These are phyloP conservation scores for Gobio occitaniae DNA, from an alignment of 2,797 vertebrate species.

Conservation along the genomic window DNA sequence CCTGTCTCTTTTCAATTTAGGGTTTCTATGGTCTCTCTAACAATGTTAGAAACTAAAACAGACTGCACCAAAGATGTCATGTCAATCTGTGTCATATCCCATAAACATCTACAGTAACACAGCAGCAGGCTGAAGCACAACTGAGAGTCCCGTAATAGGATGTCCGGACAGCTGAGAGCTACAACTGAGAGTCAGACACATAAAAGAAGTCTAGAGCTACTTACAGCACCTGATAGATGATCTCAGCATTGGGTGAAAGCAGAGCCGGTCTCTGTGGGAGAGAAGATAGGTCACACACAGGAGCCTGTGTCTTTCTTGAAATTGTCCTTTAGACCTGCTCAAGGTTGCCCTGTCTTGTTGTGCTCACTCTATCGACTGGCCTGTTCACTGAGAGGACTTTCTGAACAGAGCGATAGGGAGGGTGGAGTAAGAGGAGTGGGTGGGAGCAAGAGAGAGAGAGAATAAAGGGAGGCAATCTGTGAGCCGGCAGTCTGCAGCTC, in stretches of 20 bases:
- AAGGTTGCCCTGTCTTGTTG: conserved; percentile 35
- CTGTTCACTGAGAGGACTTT: conserved; percentile 46
- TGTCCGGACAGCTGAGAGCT: conserved; percentile 26
- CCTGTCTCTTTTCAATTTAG: background rate
- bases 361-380: conserved; percentile 41
- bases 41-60: background rate
- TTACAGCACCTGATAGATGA: conserved; percentile 46
- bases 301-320: conserved; percentile 16
- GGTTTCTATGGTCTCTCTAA: background rate
- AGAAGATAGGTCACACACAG: conserved; percentile 26
- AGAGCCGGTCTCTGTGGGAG: conserved; percentile 6
- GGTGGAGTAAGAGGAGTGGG: conserved; percentile 14
- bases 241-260: conserved; percentile 20
- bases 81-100: background rate
- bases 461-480: conserved; percentile 9
- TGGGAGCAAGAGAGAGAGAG: conserved; percentile 21
- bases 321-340: conserved; percentile 26
- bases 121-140: background rate
- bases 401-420: conserved; percentile 53
- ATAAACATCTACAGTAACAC: conserved; percentile 15
- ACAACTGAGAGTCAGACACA: conserved; percentile 4
- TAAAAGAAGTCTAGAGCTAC: conserved; percentile 40
- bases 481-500: conserved; percentile 30
- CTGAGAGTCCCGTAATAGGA: background rate
- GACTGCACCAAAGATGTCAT: background rate